Evolutionary conservation across 2,797 vertebrate species (phyloP), one percentile per base, ranked within the genome.

Genomic region (Scleropages formosus): DNA sequence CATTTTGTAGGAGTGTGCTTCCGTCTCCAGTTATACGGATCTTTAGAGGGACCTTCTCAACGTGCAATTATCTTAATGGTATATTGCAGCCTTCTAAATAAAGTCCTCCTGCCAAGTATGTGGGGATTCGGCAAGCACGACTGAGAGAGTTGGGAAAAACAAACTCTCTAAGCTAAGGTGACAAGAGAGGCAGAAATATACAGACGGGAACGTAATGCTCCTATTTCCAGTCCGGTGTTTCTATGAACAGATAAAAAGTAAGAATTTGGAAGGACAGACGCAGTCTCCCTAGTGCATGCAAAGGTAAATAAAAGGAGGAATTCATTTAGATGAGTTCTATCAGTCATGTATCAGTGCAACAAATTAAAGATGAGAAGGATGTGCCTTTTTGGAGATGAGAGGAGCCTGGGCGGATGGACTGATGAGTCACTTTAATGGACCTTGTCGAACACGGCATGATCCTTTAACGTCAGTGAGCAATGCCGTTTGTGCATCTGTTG

Each of bases 21-120:
- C 58, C 49, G 65, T 76, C 71, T 68, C 59, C 77, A 78, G 79
- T 76, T 79, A 75, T 84, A 77, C 80, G 85, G 85, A 87, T 88
- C 84, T 88, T 87, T 85, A 86, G 89, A 88, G 87, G 85, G 86
- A 88, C 87, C 86, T 87, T 91, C 87, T 90, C 81, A 90, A 88
- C 85, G 53, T 93, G 87, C 87, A 93, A 93, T 93, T 93, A 92
- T 93, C 88, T 91, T 91, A 93, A 92, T 92, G 89, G 89, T 91
- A 89, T 91, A 90, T 90, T 89, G 84, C 88, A 90, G 86, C 82
- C 86, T 89, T 91, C 92, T 92, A 93, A 93, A 92, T 92, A 92
- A 91, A 92, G 88, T 81, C 81, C 83, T 78, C 73, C 84, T 90
- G 86, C 89, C 88, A 92, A 84, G 87, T 86, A 82, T 90, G 88